Base-by-base conservation (phyloP, 1,140 invertebrate species). In the Drosophila ohnishii region DNA sequence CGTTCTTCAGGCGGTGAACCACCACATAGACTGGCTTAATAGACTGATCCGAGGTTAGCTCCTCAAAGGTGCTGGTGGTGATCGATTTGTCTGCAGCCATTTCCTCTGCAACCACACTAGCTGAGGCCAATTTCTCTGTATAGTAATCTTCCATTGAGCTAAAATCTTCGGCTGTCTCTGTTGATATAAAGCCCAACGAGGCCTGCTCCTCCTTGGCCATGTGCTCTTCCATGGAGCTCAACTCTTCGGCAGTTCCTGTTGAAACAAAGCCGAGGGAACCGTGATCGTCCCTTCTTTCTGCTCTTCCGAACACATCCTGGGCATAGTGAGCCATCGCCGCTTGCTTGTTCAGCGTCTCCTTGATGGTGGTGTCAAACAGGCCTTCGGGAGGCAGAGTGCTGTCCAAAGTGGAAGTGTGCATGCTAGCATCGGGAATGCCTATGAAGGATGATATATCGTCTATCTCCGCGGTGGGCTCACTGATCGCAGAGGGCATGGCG, bases 1-100 rank as follows among this genome's bases (percentile, higher is more conserved):
- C 92, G 83, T 93, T 91, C 62, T 94, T 92, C 75, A 94, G 90
- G 78, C 94, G 92, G 86, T 92, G 92, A 84, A 80, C 83, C 2
- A 90, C 86, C 5, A 75, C 64, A 34, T 91, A 90, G 0, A 90
- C 55, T 22, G 88, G 77, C 44, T 80, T 90, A 13, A 88, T 80
- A 19, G 90, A 81, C 25, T 80, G 78, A 65, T 90, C 89, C 3
- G 80, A 89, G 16, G 79, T 53, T 1, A 81, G 83, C 61, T 91
- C 83, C 47, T 87, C 83, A 37, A 87, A 87, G 6, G 67, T 64
- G 40, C 85, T 89, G 11, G 75, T 61, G 7, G 69, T 63, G 2
- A 75, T 75, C 1, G 86, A 90, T 25, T 84, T 90, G 56, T 87
- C 78, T 1, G 71, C 70, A 28, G 57, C 59, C 10, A 28, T 45